Evolutionary conservation across 2,113 vertebrate species (phyloP), one percentile per base, ranked within the genome.

Genomic region (Chunga burmeisteri): DNA sequence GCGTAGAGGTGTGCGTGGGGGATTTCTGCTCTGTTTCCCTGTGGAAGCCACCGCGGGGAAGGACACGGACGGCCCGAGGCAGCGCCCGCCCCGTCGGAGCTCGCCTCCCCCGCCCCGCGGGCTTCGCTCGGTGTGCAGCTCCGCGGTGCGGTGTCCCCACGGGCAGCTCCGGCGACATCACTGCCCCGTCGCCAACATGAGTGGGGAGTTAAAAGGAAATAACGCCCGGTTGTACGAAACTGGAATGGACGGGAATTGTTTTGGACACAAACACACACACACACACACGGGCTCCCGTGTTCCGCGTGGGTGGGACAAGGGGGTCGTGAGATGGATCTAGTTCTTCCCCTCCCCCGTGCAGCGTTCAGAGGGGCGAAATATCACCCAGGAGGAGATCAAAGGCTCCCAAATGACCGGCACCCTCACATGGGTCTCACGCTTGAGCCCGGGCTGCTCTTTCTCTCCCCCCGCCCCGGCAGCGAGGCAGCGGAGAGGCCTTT

Each of bases 11-110:
- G 3, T 3, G 32, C 1, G 13, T 38, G 3, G 11, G 10, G 81
- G 7, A 20, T 56, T 81, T 67, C 19, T 42, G 16, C 29, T 62
- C 40, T 21, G 6, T 49, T 72, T 80, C 18, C 16, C 15, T 16
- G 9, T 4, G 2, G 44, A 22, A 49, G 32, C 22, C 46, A 5
- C 59, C 0, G 16, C 13, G 34, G n/a, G 1, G 20, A 50, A 32
- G 67, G 77, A 52, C 63, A 12, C 25, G 9, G 36, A 7, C 0
- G 32, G 66, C 21, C 66, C 32, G 4, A 3, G 27, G 71, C 66
- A 55, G 70, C 8, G 22, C 23, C 78, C 65, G 12, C 73, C 38
- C 84, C 73, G 38, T 82, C 86, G 66, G 19, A 46, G 18, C 8
- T 86, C 38, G 5, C 42, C 23, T 56, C 16, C 34, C 16, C 61